Conservation (phyloP, 2,113 vertebrate genomes). For the Prunella fulvescens region DNA sequence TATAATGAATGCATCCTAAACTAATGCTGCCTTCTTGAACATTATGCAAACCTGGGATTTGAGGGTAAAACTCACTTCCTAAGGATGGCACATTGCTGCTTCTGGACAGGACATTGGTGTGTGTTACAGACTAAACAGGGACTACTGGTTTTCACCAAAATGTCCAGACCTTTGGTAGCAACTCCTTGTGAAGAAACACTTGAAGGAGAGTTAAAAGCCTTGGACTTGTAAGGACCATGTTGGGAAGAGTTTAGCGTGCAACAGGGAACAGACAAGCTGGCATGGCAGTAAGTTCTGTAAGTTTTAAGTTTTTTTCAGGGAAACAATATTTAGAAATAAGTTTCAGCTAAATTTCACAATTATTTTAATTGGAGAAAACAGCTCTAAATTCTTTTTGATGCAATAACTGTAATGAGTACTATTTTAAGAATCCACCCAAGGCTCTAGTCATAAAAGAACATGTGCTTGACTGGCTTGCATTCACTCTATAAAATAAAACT, state of each 20-base stretch:
- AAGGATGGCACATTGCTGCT: not conserved
- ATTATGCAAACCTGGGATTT: not conserved
- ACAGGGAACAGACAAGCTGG: not conserved
- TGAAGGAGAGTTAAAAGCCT: not conserved
- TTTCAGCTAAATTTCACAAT: not conserved
- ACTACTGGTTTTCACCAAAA: not conserved
- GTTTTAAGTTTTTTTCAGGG: not conserved
- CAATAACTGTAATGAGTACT: not conserved
- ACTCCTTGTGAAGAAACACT: not conserved
- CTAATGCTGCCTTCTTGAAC: not conserved
- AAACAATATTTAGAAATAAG: not conserved
- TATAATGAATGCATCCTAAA: not conserved
- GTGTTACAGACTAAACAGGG: not conserved
- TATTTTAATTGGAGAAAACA: not conserved
- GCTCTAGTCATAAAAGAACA: not conserved
- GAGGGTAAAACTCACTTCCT: not conserved
- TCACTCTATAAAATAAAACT: not conserved
- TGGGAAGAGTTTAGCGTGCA: not conserved
- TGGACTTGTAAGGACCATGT: not conserved
- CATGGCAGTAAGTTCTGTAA: not conserved
- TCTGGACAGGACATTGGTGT: not conserved
- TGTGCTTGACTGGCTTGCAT: not conserved
- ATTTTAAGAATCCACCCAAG: constrained; percentile 16
- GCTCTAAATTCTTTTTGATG: not conserved
- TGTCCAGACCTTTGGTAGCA: not conserved